A percentile compares a stretch with the other conserved stretches of the same genome.
Conservation (phyloP, 2,888 invertebrate species). For the Pseudoips prasinana region DNA sequence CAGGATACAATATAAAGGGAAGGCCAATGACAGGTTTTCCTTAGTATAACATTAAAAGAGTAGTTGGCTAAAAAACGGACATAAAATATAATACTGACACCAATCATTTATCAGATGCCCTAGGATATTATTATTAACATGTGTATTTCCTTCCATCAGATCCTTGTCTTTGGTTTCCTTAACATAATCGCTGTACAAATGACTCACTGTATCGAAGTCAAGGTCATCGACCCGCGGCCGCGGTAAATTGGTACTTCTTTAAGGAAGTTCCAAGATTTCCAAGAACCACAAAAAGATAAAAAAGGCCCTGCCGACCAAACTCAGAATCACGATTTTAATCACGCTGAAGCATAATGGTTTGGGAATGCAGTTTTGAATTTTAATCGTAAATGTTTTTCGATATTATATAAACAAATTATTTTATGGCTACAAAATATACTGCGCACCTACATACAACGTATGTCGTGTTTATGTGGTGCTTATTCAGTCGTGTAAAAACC, state of each 20-base stretch:
- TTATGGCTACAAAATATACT: too few relatives aligned
- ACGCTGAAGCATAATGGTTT: conserved; percentile 33
- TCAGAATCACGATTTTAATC: conserved; percentile 44
- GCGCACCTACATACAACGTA: too few relatives aligned
- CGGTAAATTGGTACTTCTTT: conserved; percentile 49
- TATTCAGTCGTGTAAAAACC: too few relatives aligned
- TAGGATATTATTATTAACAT: too few relatives aligned
- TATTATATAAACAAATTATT: too few relatives aligned
- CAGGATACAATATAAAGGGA: too few relatives aligned
- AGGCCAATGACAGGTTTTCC: too few relatives aligned
- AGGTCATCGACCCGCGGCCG: conserved; percentile 55
- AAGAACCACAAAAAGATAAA: conserved; percentile 47
- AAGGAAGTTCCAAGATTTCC: conserved; percentile 44
- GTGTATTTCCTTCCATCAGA: conserved; percentile 19
- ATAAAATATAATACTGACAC: too few relatives aligned
- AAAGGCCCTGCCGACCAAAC: conserved; percentile 37
- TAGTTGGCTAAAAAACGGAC: too few relatives aligned
- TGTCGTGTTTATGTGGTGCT: too few relatives aligned
- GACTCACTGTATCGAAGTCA: conserved; percentile 50
- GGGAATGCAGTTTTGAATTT: conserved; percentile 17
- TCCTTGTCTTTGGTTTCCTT: conserved; percentile 39
- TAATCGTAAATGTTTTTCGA: conserved; percentile 13
- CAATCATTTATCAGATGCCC: too few relatives aligned
- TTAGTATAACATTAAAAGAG: too few relatives aligned
- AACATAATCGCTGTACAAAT: conserved; percentile 44